Base-by-base conservation (phyloP, 2,888 invertebrate genomes). In the Zaprionus obscuricornis region DNA sequence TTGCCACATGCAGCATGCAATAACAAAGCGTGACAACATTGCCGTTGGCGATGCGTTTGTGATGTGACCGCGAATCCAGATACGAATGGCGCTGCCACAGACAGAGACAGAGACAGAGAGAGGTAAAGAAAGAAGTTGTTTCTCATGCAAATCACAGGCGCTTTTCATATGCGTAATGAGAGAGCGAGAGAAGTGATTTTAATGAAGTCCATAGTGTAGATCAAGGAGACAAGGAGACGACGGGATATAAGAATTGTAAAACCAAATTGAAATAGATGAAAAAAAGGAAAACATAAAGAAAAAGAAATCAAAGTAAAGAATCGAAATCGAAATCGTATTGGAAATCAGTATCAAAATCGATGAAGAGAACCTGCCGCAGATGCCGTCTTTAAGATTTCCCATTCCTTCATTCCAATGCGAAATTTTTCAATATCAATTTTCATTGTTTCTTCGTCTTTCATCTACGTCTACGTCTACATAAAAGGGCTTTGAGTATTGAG, bases 381-480 rank as follows among this genome's bases (percentile, higher is more conserved):
- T 84, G 67, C 47, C 47, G 68, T 66, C 85, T 85, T 85, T 85
- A 60, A 85, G 85, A 85, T 85, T 83, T 73, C 56, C 63, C 13
- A 10, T 6, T 7, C n/a, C 2, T n/a, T n/a, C n/a, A n/a, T n/a
- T 16, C 14, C 57, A 65, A 49, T 43, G 20, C 24, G 46, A 72
- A 68, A 73, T 71, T 73, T 67, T 69, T 66, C 66, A 78, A 83
- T 81, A 81, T 83, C 81, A 79, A 78, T 81, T 82, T 83, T 81
- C 77, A 79, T 83, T 83, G 81, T 77, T 69, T 29, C 14, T n/a
- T 33, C 31, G 39, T 36, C 49, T 36, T 1, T 49, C 33, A 26
- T 20, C 39, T 24, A 7, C 36, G 34, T 29, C 40, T 26, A 13
- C 37, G 17, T 17, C 26, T 37, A 13, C n/a, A n/a, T n/a, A n/a